Evolutionary conservation across 30 jellyfish, hydroid and myxozoan species (phyloP).

Genomic region (Hydractinia symbiolongicarpus): DNA sequence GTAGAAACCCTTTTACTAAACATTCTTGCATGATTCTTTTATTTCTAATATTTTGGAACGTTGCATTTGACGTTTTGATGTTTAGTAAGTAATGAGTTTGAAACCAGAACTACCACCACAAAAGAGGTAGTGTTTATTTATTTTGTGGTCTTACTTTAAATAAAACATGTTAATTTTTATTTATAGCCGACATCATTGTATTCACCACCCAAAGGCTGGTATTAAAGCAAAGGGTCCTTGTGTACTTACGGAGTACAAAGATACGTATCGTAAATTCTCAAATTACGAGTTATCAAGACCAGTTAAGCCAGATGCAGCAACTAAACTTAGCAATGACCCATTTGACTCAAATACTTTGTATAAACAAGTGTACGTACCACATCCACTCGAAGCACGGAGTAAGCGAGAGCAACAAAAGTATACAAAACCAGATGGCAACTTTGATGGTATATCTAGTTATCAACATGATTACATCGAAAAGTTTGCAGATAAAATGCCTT

Average conservation of each 20-base stretch:
- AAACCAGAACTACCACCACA: too few species aligned
- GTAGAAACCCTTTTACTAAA: too few species aligned
- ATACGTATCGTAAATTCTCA: constrained; percentile 73
- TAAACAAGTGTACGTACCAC: constrained; percentile 63
- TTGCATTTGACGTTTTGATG: too few species aligned
- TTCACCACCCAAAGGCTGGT: constrained; percentile 75
- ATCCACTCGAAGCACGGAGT: constrained; percentile 47
- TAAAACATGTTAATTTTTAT: neutral
- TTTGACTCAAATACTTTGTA: constrained; percentile 67
- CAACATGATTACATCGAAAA: constrained; percentile 67
- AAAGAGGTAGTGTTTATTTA: neutral
- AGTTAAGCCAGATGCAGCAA: constrained; percentile 60
- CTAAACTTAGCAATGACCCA: constrained; percentile 68
- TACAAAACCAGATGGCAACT: constrained; percentile 62
- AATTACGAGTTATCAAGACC: constrained; percentile 50
- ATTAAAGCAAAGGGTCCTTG: constrained; percentile 42
- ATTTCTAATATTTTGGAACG: too few species aligned
- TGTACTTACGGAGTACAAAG: constrained; percentile 72
- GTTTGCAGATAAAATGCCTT: constrained; percentile 49
- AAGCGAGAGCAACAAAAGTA: constrained; percentile 52
- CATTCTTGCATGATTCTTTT: too few species aligned
- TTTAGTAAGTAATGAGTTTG: too few species aligned
- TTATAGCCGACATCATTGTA: constrained; percentile 89
- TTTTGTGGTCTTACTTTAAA: neutral
- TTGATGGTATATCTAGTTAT: constrained; percentile 57